Evolutionary conservation across 2,797 vertebrate species (phyloP).

Genomic region (Rhynchotus rufescens): DNA sequence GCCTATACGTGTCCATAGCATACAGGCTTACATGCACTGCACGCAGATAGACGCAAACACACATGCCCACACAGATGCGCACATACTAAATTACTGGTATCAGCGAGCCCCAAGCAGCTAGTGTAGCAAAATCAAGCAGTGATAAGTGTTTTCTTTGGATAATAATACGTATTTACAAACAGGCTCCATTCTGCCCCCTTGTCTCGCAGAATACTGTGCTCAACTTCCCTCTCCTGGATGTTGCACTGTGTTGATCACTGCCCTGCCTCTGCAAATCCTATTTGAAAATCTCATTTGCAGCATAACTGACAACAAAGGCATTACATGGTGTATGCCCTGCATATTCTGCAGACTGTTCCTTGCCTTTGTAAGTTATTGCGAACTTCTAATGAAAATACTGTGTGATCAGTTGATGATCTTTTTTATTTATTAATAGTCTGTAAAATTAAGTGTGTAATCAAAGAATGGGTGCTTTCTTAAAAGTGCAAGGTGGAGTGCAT

Average conservation of each 20-base stretch:
- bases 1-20: neutral
- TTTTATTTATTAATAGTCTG: slow-evolving; percentile 67
- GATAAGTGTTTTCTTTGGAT: slow-evolving; percentile 69
- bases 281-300: slow-evolving; percentile 78
- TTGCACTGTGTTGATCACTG: slow-evolving; percentile 58
- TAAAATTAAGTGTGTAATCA: slow-evolving; percentile 70
- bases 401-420: slow-evolving; percentile 41
- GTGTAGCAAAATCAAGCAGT: slow-evolving; percentile 68
- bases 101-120: slow-evolving; percentile 42
- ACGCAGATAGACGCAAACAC: neutral
- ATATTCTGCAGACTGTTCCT: slow-evolving; percentile 35
- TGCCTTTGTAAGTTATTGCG: slow-evolving; percentile 67
- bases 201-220: slow-evolving; percentile 47
- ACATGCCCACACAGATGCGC: neutral
- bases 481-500: slow-evolving; percentile 61
- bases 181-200: slow-evolving; percentile 72
- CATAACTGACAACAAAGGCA: slow-evolving; percentile 76
- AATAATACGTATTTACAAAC: slow-evolving; percentile 74
- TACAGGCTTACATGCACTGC: neutral
- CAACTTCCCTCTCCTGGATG: slow-evolving; percentile 58
- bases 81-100: slow-evolving; percentile 57
- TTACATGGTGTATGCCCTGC: slow-evolving; percentile 52
- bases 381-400: slow-evolving; percentile 49
- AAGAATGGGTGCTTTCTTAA: slow-evolving; percentile 58
- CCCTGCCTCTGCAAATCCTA: slow-evolving; percentile 69